Evolutionary conservation across 2,888 invertebrate species (phyloP).

Genomic region (Eumerus sabulonum): DNA sequence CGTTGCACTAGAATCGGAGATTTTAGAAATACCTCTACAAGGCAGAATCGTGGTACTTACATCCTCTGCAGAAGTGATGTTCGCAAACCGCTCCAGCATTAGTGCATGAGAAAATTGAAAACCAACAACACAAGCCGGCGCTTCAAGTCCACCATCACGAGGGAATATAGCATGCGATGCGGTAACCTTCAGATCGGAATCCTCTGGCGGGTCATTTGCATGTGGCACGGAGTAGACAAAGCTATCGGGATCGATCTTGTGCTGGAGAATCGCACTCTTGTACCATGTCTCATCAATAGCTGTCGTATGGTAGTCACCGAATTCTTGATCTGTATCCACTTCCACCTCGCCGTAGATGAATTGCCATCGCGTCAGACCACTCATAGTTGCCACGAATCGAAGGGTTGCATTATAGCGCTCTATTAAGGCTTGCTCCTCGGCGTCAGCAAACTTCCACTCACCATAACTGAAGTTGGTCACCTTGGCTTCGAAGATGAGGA

Average conservation of each 20-base stretch:
- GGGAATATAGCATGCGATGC: slow-evolving; percentile 92
- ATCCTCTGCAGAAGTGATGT: slow-evolving; percentile 82
- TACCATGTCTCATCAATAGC: slow-evolving; percentile 96
- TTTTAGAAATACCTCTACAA: background rate
- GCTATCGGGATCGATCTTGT: slow-evolving; percentile 87
- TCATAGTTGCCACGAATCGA: slow-evolving; percentile 92
- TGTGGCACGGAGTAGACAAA: slow-evolving; percentile 89
- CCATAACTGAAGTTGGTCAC: slow-evolving; percentile 82
- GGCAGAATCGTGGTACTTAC: slow-evolving; percentile 72
- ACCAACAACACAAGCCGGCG: slow-evolving; percentile 93
- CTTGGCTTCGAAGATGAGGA: slow-evolving; percentile 93
- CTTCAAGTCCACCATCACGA: slow-evolving; percentile 86
- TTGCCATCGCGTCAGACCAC: slow-evolving; percentile 93
- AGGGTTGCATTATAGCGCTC: slow-evolving; percentile 86
- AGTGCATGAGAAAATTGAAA: slow-evolving; percentile 88
- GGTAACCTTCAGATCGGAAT: slow-evolving; percentile 85
- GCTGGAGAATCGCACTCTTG: slow-evolving; percentile 92
- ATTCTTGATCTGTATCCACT: slow-evolving; percentile 81
- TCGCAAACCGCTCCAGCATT: slow-evolving; percentile 85
- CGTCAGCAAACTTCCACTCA: slow-evolving; percentile 80
- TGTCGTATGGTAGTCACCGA: slow-evolving; percentile 86
- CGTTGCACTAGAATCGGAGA: slow-evolving; percentile 77
- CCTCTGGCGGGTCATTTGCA: slow-evolving; percentile 77
- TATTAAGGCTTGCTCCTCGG: slow-evolving; percentile 81
- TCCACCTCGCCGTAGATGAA: slow-evolving; percentile 83